Evolutionary conservation across 1,140 invertebrate species (phyloP).

Genomic region (Drosophila mayri): DNA sequence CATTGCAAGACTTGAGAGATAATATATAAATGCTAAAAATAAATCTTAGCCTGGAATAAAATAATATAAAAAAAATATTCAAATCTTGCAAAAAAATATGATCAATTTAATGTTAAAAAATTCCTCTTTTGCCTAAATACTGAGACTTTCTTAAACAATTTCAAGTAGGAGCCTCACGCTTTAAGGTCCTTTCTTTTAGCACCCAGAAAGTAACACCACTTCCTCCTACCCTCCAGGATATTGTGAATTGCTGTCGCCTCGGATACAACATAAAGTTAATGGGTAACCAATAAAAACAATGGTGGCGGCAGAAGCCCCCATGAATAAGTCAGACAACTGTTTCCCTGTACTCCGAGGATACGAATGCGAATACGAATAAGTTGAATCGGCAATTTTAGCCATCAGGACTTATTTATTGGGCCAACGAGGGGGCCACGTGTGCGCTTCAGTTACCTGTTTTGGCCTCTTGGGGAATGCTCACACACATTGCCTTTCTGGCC

Average conservation of each 20-base stretch:
- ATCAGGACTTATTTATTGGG: slow-evolving; percentile 56
- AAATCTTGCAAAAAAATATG: not conserved
- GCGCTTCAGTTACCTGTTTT: slow-evolving; percentile 33
- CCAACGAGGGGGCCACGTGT: slow-evolving; percentile 42
- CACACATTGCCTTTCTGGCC: slow-evolving; percentile 24
- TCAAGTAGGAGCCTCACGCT: not conserved
- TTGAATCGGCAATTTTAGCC: slow-evolving; percentile 52
- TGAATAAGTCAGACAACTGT: slow-evolving; percentile 55
- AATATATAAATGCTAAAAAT: not conserved
- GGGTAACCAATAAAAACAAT: slow-evolving; percentile 52
- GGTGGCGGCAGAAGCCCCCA: slow-evolving; percentile 31
- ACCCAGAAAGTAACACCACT: not conserved
- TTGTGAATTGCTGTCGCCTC: slow-evolving; percentile 22
- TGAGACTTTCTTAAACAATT: not conserved
- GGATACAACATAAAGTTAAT: slow-evolving; percentile 41
- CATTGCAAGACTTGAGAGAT: not conserved
- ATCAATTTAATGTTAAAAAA: not conserved
- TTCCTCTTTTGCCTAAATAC: not conserved
- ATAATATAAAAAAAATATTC: not conserved
- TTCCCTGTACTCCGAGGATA: slow-evolving; percentile 7
- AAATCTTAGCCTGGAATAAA: not conserved
- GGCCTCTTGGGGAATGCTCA: not conserved
- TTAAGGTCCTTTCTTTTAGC: slow-evolving; percentile 6
- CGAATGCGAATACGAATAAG: slow-evolving; percentile 33
- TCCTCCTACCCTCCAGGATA: not conserved